Evolutionary conservation across 2,797 vertebrate genomes (phyloP).

Genomic region (Sphenopsis melanotis): DNA sequence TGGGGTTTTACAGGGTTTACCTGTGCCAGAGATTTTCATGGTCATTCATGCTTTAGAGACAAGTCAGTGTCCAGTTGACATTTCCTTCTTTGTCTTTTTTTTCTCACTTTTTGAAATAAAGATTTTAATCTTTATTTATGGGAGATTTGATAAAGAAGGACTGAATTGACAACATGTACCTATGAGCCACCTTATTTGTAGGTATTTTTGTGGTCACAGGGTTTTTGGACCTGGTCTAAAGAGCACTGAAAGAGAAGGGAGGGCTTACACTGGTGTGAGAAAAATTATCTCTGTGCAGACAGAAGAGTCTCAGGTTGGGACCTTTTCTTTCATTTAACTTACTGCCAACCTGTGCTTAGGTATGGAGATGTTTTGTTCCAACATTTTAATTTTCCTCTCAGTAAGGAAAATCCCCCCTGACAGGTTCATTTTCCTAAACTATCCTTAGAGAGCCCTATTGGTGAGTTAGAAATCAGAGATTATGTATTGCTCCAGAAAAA

Average conservation of each 20-base stretch:
- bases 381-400: neutral
- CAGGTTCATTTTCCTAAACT: neutral
- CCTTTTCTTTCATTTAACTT: neutral
- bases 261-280: fast-evolving
- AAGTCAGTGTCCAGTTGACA: neutral
- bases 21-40: neutral
- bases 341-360: neutral
- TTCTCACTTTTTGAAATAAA: fast-evolving
- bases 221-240: neutral
- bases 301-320: neutral
- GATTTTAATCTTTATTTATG: neutral
- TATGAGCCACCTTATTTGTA: neutral
- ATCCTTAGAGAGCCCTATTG: neutral
- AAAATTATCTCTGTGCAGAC: neutral
- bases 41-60: too few relatives aligned
- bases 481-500: neutral
- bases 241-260: neutral
- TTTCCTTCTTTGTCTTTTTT: neutral
- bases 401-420: neutral
- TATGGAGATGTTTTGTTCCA: neutral
- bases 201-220: neutral
- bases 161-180: neutral
- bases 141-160: neutral
- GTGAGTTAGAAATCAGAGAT: neutral
- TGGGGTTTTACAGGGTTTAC: neutral